Evolutionary conservation across 2,797 vertebrate genomes (phyloP), one percentile per base, ranked within the genome.

Genomic region (Ptychobarbus kaznakovi): DNA sequence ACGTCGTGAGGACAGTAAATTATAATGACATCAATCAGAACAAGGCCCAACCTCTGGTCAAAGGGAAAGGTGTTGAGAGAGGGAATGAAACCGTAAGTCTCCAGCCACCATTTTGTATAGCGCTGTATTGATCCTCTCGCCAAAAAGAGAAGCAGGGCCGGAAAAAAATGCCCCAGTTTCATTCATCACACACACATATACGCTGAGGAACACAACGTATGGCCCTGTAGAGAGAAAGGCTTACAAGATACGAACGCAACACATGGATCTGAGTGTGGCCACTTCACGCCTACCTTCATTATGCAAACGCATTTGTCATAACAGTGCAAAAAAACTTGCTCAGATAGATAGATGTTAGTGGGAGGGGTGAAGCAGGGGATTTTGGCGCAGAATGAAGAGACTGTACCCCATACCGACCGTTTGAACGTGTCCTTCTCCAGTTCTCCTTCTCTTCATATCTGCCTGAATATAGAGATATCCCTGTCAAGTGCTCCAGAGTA

Each of bases 91-190:
- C 81, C 85, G 81, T 44, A 84, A 89, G 88, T 87, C 84, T 77
- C 84, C 1, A 87, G 91, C 87, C 91, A 90, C 92, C 93, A 93
- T 95, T 93, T 94, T 92, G 93, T 93, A 89, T 83, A 89, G 16
- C 38, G 86, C 79, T 25, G 28, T 88, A 93, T 94, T 58, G 92
- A 95, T 95, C 89, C 90, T 88, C 63, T 87, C 86, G 80, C 90
- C 51, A 86, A 87, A 85, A 91, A 82, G 86, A 63, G 81, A 85
- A 87, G 65, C 46, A 69, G 32, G 28, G n/a, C 16, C 15, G 61
- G 70, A 81, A 61, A 88, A 63, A 83, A 84, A 81, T 74, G 58
- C 80, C 87, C 76, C 70, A 80, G 77, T 89, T 86, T 86, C 35
- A 84, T 83, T 79, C 65, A 83, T 86, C 83, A 87, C 82, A 86